These are phyloP conservation scores for Spatulosminthurus flaviceps DNA, from an alignment of 2,888 invertebrate species.

Conservation along the genomic window DNA sequence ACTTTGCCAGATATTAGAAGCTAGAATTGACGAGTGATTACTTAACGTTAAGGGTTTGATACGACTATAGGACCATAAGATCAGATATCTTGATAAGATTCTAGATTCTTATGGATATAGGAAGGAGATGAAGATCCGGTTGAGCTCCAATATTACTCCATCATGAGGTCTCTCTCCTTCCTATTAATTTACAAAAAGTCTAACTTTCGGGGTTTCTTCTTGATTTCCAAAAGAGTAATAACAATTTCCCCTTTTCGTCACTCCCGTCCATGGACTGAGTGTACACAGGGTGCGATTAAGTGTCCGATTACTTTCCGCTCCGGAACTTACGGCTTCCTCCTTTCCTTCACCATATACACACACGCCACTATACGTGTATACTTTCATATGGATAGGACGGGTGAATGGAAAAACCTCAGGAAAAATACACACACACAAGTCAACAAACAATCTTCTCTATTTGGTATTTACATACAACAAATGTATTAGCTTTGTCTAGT, in stretches of 20 bases:
- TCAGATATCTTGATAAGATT: slow-evolving; percentile 20
- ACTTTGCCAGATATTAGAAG: slow-evolving; percentile 5
- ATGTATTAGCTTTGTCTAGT: background rate
- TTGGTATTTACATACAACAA: background rate
- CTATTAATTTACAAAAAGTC: slow-evolving; percentile 23
- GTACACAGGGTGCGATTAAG: slow-evolving; percentile 32
- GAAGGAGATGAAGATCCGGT: slow-evolving; percentile 32
- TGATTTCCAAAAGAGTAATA: slow-evolving; percentile 21
- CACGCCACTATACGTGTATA: too few species aligned
- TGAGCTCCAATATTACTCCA: slow-evolving; percentile 13
- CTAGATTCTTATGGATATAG: background rate
- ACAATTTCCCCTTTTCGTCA: slow-evolving; percentile 24
- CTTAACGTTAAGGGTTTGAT: slow-evolving; percentile 31
- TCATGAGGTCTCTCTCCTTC: slow-evolving; percentile 7
- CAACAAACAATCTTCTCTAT: slow-evolving; percentile 3
- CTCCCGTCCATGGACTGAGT: background rate
- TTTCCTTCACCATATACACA: slow-evolving; percentile 33
- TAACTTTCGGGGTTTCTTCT: slow-evolving; percentile 22
- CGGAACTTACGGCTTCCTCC: slow-evolving; percentile 45
- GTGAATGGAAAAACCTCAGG: slow-evolving; percentile 5
- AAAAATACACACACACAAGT: slow-evolving; percentile 4
- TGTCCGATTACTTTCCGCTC: slow-evolving; percentile 48
- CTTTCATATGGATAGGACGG: background rate
- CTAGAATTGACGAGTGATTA: slow-evolving; percentile 9
- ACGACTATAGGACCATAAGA: slow-evolving; percentile 8